Conservation (phyloP, 2,888 invertebrate genomes). For the Troilus luridus region DNA sequence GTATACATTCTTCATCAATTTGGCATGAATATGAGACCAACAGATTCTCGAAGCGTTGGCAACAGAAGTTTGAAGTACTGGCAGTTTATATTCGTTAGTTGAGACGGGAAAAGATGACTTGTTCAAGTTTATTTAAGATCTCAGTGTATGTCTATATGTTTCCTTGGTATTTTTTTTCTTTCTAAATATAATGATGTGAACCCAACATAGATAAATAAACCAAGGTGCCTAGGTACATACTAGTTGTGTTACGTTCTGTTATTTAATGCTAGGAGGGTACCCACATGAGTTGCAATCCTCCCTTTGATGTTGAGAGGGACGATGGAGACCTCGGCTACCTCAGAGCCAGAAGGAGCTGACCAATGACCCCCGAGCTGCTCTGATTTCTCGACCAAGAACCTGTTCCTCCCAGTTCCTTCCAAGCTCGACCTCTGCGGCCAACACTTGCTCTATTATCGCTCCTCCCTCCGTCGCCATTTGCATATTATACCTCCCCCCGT, state of each 20-base stretch:
- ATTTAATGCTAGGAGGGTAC: not conserved
- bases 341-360: not conserved
- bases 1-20: too few species aligned
- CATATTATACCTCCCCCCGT: not conserved
- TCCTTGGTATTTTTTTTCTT: too few species aligned
- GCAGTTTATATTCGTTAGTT: too few species aligned
- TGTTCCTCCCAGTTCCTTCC: not conserved
- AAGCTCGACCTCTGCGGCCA: not conserved
- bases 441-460: slow-evolving; percentile 18
- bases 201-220: not conserved
- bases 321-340: not conserved
- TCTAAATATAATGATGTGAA: too few species aligned
- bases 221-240: not conserved
- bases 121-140: too few species aligned
- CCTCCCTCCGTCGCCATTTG: slow-evolving; percentile 4
- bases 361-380: slow-evolving; percentile 40
- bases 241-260: not conserved
- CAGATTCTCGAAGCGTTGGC: too few species aligned
- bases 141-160: too few species aligned
- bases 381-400: slow-evolving; percentile 34
- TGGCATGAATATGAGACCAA: too few species aligned
- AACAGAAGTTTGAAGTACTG: too few species aligned
- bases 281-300: not conserved
- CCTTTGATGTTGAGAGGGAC: not conserved
- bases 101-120: too few species aligned